Evolutionary conservation across 2,888 invertebrate genomes (phyloP).

Genomic region (Agonopterix heracliana): DNA sequence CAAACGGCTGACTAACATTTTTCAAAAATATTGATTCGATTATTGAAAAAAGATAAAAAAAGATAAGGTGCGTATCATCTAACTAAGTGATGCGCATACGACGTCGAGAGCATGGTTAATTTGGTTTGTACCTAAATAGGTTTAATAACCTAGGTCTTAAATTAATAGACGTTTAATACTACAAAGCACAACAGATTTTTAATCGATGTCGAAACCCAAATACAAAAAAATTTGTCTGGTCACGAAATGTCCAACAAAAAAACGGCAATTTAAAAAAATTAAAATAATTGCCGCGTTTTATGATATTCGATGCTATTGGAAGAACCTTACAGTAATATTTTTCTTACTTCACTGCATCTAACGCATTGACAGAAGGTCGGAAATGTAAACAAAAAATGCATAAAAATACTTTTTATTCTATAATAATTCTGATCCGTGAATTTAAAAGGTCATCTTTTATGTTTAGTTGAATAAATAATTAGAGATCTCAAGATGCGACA

Average conservation of each 20-base stretch:
- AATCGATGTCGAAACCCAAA: too few relatives aligned
- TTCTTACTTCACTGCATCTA: constrained; percentile 17
- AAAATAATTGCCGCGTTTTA: constrained; percentile 14
- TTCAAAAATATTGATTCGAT: too few relatives aligned
- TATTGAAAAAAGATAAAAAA: too few relatives aligned
- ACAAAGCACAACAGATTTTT: too few relatives aligned
- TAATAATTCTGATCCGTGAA: constrained; percentile 18
- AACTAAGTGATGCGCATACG: too few relatives aligned
- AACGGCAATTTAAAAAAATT: constrained; percentile 3
- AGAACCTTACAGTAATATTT: constrained; percentile 8
- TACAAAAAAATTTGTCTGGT: too few relatives aligned
- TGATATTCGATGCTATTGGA: constrained; percentile 1
- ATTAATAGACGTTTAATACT: too few relatives aligned
- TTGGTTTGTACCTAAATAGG: too few relatives aligned
- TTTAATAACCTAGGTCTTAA: too few relatives aligned
- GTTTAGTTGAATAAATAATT: neutral
- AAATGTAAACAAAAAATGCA: constrained; percentile 23
- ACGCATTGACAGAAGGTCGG: constrained; percentile 28
- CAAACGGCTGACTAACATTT: too few relatives aligned
- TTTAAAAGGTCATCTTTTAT: constrained; percentile 24
- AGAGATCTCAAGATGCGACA: neutral
- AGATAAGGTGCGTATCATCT: too few relatives aligned
- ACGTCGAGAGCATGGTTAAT: too few relatives aligned
- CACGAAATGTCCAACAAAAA: neutral
- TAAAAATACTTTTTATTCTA: constrained; percentile 22